Percentiles rank a stretch among this genome's conserved stretches.
Evolutionary conservation across 2,113 vertebrate genomes (phyloP).

Genomic region (Struthio camelus): DNA sequence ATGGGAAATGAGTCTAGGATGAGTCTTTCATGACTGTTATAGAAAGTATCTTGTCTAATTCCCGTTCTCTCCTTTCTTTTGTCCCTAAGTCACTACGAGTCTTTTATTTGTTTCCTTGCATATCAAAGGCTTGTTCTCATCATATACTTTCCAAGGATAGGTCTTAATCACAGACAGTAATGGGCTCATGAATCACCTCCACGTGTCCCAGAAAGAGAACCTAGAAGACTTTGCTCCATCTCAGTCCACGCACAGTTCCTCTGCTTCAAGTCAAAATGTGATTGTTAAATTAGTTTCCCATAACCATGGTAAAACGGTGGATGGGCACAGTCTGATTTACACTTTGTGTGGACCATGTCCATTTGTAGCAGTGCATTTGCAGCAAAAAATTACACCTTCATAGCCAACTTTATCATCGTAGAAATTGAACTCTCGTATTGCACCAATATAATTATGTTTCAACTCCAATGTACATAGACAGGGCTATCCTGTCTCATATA

Average conservation of each 20-base stretch:
- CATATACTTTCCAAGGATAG: not conserved
- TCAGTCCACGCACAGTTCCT: not conserved
- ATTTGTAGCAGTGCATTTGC: not conserved
- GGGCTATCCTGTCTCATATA: not conserved
- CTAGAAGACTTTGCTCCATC: not conserved
- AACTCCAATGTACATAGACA: not conserved
- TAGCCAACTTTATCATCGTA: not conserved
- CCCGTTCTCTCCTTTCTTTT: not conserved
- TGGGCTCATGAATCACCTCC: not conserved
- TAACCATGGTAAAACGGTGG: not conserved
- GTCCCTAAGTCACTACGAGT: not conserved
- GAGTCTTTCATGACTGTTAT: not conserved
- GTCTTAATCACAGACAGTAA: not conserved
- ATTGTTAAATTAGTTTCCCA: not conserved
- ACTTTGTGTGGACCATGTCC: not conserved
- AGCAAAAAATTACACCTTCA: not conserved
- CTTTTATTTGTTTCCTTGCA: not conserved
- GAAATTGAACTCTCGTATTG: accelerated
- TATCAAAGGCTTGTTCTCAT: not conserved
- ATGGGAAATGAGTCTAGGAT: not conserved
- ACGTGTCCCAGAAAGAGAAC: not conserved
- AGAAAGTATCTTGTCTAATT: not conserved
- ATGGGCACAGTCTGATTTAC: not conserved
- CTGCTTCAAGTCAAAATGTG: not conserved
- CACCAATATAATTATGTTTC: not conserved